A percentile compares a stretch with the other conserved stretches of the same genome.
Evolutionary conservation across 2,113 vertebrate species (phyloP).

Genomic region (Pituophis catenifer): DNA sequence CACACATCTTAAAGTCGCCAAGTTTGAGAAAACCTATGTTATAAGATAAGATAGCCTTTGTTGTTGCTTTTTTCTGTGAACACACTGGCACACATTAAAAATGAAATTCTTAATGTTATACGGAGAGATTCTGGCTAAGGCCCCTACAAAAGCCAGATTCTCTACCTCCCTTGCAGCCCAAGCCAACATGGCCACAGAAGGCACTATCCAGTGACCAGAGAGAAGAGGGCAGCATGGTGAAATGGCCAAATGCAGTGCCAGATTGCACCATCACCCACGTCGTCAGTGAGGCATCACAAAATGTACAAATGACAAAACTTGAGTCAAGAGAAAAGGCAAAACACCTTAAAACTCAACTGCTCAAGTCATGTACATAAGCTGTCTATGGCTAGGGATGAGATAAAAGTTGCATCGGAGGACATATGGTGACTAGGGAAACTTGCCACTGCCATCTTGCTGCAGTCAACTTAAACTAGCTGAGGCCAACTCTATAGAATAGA

Average conservation of each 20-base stretch:
- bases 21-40: neutral
- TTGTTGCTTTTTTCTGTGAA: neutral
- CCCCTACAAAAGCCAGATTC: neutral
- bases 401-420: neutral
- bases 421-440: neutral
- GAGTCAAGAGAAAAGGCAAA: neutral
- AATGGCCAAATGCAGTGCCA: neutral
- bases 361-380: neutral
- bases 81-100: neutral
- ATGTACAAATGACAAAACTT: neutral
- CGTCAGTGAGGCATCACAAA: neutral
- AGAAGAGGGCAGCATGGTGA: neutral
- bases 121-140: neutral
- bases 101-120: neutral
- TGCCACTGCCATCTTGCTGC: neutral
- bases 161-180: neutral
- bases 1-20: neutral
- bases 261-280: neutral
- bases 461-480: neutral
- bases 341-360: neutral
- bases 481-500: too few species aligned
- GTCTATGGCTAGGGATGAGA: neutral
- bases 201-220: neutral
- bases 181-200: neutral
- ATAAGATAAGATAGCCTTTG: neutral